phyloP scores from a whole-genome alignment of 2,113 vertebrate genomes.

The Plotosus lineatus region DNA sequence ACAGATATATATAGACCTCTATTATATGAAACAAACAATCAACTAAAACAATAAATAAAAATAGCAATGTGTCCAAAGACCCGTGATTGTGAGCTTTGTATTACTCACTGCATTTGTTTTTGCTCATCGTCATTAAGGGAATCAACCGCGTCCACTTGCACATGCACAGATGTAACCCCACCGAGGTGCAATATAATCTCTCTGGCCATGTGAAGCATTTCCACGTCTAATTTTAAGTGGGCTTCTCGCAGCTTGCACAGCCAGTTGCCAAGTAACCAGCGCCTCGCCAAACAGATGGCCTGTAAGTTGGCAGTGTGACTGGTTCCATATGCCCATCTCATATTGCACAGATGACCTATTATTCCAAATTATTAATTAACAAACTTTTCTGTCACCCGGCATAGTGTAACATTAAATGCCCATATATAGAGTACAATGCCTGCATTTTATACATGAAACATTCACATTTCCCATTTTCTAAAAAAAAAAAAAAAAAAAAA shows the following conservation, averaged over 20 bases:
- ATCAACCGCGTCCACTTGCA: neutral
- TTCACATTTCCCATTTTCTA: neutral
- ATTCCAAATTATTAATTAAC: conserved; percentile 27
- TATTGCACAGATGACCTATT: conserved; percentile 40
- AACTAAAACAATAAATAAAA: neutral
- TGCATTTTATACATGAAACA: no score
- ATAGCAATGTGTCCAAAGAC: neutral
- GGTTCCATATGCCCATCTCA: conserved; percentile 30
- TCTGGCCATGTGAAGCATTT: conserved; percentile 33
- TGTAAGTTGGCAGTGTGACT: conserved; percentile 54
- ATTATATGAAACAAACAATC: neutral
- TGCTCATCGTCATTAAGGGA: neutral
- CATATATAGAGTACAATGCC: neutral
- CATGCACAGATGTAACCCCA: conserved; percentile 28
- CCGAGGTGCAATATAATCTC: conserved; percentile 32
- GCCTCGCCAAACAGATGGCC: conserved; percentile 46
- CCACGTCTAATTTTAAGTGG: conserved; percentile 42
- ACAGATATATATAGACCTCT: no score
- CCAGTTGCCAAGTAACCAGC: conserved; percentile 25
- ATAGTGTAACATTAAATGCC: neutral
- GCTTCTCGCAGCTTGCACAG: conserved; percentile 46
- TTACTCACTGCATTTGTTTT: neutral
- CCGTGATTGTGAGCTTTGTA: neutral
- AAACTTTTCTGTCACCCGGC: neutral
- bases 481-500: no score